phyloP scores from a whole-genome alignment of 2,113 vertebrate species.

The Engraulis encrasicolus region DNA sequence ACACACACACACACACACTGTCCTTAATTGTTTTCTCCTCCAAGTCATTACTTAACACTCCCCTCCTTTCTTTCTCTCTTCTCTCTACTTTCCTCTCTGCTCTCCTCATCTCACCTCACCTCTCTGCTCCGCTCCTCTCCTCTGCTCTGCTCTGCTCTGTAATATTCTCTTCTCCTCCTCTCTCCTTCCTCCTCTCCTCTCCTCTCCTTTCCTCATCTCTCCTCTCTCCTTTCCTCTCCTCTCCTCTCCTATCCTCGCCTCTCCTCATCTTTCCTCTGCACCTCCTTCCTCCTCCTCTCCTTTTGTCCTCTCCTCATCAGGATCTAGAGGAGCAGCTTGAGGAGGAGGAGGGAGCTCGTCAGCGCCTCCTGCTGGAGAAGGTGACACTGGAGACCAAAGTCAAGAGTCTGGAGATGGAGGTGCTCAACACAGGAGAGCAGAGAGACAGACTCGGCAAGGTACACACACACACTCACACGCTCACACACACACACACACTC shows the following conservation, averaged over 20 bases:
- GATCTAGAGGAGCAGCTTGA: conserved; percentile 89
- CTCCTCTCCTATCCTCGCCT: background rate
- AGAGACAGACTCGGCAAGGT: conserved; percentile 85
- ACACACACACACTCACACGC: background rate
- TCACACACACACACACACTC: background rate
- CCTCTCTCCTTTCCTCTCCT: background rate
- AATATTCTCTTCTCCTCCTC: background rate
- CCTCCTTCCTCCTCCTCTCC: background rate
- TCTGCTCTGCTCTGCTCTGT: background rate
- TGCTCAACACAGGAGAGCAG: conserved; percentile 80
- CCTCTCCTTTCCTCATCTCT: background rate
- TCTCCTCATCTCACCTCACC: background rate
- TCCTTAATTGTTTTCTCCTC: too few relatives aligned
- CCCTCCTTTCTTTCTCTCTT: background rate
- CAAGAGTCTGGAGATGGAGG: conserved; percentile 83
- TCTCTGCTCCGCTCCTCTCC: background rate
- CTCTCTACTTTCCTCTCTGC: background rate
- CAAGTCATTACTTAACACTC: too few relatives aligned
- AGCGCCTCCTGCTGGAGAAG: conserved; percentile 90
- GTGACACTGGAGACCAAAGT: conserved; percentile 85
- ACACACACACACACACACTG: too few relatives aligned
- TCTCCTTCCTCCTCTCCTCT: background rate
- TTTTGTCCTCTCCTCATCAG: conserved; percentile 58
- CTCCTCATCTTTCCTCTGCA: conserved; percentile 18
- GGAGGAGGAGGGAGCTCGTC: conserved; percentile 85